phyloP scores from a whole-genome alignment of 23 tunicate genomes.

The Botrylloides violaceus region DNA sequence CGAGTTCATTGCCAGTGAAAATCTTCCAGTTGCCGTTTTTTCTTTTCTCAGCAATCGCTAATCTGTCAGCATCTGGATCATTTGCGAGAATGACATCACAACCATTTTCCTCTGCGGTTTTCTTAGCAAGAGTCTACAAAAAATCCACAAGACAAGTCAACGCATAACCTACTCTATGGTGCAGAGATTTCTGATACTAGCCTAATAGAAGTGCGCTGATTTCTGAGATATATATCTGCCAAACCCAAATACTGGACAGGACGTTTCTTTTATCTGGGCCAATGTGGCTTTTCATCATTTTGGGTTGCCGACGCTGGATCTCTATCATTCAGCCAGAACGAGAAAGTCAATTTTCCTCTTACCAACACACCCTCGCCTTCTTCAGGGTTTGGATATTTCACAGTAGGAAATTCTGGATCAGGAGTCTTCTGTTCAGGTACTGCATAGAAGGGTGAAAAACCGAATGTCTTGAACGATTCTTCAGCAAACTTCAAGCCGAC shows the following conservation, averaged over 20 bases:
- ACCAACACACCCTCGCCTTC: constrained; percentile 92
- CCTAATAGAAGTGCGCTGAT: too few species aligned
- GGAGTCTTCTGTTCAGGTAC: constrained; percentile 86
- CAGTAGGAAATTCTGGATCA: constrained; percentile 97
- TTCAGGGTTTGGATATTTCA: constrained; percentile 94
- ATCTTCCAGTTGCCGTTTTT: constrained; percentile 73
- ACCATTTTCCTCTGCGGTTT: constrained; percentile 66
- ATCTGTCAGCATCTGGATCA: constrained; percentile 98
- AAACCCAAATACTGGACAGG: too few species aligned
- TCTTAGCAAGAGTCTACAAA: constrained; percentile 54
- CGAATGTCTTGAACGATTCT: constrained; percentile 45
- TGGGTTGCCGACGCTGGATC: too few species aligned
- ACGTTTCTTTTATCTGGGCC: too few species aligned
- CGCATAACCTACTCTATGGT: neutral
- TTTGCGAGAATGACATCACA: constrained; percentile 77
- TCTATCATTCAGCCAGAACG: neutral
- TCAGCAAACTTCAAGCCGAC: constrained; percentile 79
- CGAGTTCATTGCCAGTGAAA: constrained; percentile 93
- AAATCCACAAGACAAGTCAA: neutral
- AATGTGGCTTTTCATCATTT: too few species aligned
- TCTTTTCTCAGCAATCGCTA: constrained; percentile 91
- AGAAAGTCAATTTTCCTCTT: constrained; percentile 3
- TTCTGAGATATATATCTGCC: too few species aligned
- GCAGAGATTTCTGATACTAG: too few species aligned
- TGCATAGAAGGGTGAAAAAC: constrained; percentile 42